These are phyloP conservation scores for Lepus townsendii DNA, from an alignment of 2,797 vertebrate genomes.

Conservation along the genomic window DNA sequence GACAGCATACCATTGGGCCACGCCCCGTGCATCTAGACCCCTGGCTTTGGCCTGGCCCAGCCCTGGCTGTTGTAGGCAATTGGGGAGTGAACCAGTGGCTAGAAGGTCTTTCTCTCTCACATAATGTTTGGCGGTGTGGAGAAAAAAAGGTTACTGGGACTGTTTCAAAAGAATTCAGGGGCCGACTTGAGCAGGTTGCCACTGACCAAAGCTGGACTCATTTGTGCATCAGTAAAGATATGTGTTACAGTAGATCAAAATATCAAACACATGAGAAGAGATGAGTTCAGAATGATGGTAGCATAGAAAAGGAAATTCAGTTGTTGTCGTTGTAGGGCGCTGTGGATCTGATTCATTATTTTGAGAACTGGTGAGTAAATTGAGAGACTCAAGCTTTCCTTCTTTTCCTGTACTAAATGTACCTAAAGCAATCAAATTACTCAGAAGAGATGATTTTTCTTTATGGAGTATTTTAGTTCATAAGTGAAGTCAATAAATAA, in stretches of 20 bases:
- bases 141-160: background rate
- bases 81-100: too few species aligned
- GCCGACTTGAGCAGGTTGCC: background rate
- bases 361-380: slow-evolving; percentile 43
- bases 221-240: background rate
- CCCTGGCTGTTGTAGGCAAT: too few species aligned
- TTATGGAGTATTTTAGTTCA: background rate
- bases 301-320: background rate
- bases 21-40: background rate
- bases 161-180: background rate
- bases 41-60: too few species aligned
- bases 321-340: background rate
- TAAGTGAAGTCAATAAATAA: background rate
- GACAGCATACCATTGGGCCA: background rate
- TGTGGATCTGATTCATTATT: slow-evolving; percentile 26
- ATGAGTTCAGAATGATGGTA: background rate
- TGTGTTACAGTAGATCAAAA: background rate
- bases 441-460: background rate
- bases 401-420: background rate
- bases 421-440: background rate
- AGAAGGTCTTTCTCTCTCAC: too few species aligned
- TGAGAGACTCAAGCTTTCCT: background rate
- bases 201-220: background rate
- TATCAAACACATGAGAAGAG: background rate
- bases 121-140: too few species aligned